These are phyloP conservation scores for Perodicticus potto DNA, from an alignment of 2,797 vertebrate genomes.

Conservation along the genomic window DNA sequence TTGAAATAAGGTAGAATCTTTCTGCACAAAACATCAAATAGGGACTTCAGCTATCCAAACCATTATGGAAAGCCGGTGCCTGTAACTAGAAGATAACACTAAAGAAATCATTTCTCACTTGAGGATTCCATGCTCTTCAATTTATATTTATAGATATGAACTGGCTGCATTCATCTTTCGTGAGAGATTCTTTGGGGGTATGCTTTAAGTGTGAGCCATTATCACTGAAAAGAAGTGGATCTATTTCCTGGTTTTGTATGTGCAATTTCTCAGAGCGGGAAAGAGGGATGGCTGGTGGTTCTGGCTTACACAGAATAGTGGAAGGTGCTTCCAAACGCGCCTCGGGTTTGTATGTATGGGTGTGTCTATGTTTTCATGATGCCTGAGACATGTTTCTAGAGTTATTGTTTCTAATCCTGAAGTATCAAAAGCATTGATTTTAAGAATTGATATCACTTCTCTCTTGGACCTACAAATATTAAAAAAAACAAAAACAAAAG, in stretches of 20 bases:
- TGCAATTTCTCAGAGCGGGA: slow-evolving; percentile 54
- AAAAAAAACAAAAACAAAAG: background rate
- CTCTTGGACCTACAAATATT: slow-evolving; percentile 73
- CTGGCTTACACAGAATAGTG: background rate
- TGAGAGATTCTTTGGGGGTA: slow-evolving; percentile 56
- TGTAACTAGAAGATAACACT: slow-evolving; percentile 80
- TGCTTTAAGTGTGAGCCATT: slow-evolving; percentile 85
- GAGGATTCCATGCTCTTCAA: slow-evolving; percentile 74
- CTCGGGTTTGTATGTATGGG: background rate
- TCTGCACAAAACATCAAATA: slow-evolving; percentile 75
- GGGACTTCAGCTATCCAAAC: slow-evolving; percentile 54
- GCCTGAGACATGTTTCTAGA: background rate
- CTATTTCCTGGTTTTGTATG: slow-evolving; percentile 56
- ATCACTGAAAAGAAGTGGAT: slow-evolving; percentile 76
- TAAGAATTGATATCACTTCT: slow-evolving; percentile 15
- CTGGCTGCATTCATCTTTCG: slow-evolving; percentile 65
- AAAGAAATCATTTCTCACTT: slow-evolving; percentile 83
- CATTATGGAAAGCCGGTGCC: slow-evolving; percentile 67
- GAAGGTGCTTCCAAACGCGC: background rate
- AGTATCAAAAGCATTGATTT: background rate
- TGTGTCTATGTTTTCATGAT: background rate
- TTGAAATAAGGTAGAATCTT: slow-evolving; percentile 56
- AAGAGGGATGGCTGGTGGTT: slow-evolving; percentile 10
- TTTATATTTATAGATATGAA: slow-evolving; percentile 77
- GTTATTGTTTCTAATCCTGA: slow-evolving; percentile 45